phyloP scores from a whole-genome alignment of 2,888 invertebrate genomes.

The Drosophila flavopinicola region DNA sequence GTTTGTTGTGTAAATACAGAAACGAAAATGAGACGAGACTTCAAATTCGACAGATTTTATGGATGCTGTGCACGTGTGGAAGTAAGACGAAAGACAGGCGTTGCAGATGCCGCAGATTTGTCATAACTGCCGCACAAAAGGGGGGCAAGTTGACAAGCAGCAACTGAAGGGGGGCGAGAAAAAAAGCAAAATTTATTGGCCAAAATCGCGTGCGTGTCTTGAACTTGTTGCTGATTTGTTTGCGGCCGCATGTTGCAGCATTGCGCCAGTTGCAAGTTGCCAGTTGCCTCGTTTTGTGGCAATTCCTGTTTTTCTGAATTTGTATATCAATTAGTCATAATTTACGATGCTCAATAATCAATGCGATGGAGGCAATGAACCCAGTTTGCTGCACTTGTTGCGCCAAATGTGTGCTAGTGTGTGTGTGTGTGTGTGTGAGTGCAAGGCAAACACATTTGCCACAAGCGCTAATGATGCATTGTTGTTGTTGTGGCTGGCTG shows the following conservation, averaged over 20 bases:
- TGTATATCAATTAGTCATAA: constrained; percentile 80
- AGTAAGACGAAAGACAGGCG: too few species aligned
- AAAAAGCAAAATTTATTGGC: constrained; percentile 62
- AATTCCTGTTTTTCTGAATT: constrained; percentile 56
- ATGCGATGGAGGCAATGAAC: constrained; percentile 69
- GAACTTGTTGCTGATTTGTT: constrained; percentile 40
- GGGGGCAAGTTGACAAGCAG: constrained; percentile 44
- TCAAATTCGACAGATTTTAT: constrained; percentile 34
- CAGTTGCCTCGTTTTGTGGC: constrained; percentile 6
- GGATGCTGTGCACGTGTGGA: constrained; percentile 75
- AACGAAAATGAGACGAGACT: constrained; percentile 48
- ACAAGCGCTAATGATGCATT: constrained; percentile 81
- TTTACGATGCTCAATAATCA: constrained; percentile 69
- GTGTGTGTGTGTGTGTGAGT: constrained; percentile 31
- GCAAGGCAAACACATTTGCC: constrained; percentile 78
- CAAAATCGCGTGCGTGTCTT: constrained; percentile 52
- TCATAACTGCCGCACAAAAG: constrained; percentile 59
- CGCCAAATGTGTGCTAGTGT: constrained; percentile 43
- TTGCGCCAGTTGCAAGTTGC: constrained; percentile 4
- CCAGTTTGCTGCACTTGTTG: constrained; percentile 71
- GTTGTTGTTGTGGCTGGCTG: constrained; percentile 18
- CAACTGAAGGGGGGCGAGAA: constrained; percentile 21
- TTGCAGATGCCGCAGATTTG: constrained; percentile 51
- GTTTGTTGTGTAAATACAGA: constrained; percentile 64
- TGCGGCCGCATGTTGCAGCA: constrained; percentile 21